Percentiles rank a stretch among this genome's conserved stretches.
phyloP scores from a whole-genome alignment of 2,797 vertebrate genomes.

The Sciaenops ocellatus region DNA sequence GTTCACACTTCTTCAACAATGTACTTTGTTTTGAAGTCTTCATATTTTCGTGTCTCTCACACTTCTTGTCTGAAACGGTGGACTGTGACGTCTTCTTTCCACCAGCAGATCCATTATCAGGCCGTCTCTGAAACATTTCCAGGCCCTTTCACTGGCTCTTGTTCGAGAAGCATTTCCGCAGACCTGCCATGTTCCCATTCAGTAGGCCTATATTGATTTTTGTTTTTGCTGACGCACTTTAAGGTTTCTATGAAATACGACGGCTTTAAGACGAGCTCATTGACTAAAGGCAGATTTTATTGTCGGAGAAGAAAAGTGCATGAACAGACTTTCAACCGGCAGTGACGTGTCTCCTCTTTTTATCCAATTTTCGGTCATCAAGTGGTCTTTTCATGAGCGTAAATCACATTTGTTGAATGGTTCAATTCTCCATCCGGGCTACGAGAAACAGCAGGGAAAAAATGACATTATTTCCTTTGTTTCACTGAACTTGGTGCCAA shows the following conservation, averaged over 20 bases:
- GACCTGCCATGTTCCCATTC: constrained; percentile 30
- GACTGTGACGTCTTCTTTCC: neutral
- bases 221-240: constrained; percentile 23
- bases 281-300: constrained; percentile 38
- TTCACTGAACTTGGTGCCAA: neutral
- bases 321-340: constrained; percentile 26
- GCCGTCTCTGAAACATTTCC: constrained; percentile 25
- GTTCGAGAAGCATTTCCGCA: constrained; percentile 31
- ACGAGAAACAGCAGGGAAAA: constrained; percentile 23
- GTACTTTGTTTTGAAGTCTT: neutral
- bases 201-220: constrained; percentile 40
- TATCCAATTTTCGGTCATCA: constrained; percentile 46
- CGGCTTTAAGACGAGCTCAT: constrained; percentile 26
- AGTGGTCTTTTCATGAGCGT: constrained; percentile 47
- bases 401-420: constrained; percentile 50
- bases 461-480: constrained; percentile 11
- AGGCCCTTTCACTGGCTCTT: constrained; percentile 1
- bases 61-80: too few relatives aligned
- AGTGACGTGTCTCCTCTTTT: constrained; percentile 8
- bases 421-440: constrained; percentile 39
- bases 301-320: constrained; percentile 11
- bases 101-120: constrained; percentile 20
- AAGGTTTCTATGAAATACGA: constrained; percentile 44
- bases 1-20: neutral
- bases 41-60: neutral